Evolutionary conservation across 2,888 invertebrate species (phyloP).

Genomic region (Melieria crassipennis): DNA sequence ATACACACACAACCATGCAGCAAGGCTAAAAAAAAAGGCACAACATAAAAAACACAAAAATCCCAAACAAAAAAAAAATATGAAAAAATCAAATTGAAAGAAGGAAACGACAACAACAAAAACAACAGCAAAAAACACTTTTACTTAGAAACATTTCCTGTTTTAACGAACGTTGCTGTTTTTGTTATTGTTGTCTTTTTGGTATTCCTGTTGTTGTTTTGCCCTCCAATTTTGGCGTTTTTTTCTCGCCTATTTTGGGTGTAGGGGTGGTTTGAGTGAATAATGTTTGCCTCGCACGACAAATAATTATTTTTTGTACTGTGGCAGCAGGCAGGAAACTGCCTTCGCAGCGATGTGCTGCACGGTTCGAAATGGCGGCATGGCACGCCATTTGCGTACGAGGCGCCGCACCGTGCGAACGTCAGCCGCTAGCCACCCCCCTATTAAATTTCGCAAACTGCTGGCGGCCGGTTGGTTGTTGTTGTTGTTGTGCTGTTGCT

Average conservation of each 20-base stretch:
- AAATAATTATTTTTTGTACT: slow-evolving; percentile 57
- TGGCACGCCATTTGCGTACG: slow-evolving; percentile 34
- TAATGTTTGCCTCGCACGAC: slow-evolving; percentile 59
- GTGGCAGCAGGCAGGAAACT: slow-evolving; percentile 21
- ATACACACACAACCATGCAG: not conserved
- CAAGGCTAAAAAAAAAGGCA: not conserved
- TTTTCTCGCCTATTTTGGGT: not conserved
- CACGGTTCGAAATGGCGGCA: slow-evolving; percentile 26
- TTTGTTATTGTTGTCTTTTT: slow-evolving; percentile 33
- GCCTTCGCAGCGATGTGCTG: slow-evolving; percentile 3
- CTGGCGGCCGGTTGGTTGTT: slow-evolving; percentile 22
- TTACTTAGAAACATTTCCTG: slow-evolving; percentile 27
- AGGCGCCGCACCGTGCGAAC: not conserved
- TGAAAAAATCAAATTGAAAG: not conserved
- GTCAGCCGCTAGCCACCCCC: not conserved
- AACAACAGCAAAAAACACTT: slow-evolving; percentile 15
- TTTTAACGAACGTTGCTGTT: not conserved
- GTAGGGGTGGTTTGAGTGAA: slow-evolving; percentile 46
- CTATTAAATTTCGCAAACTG: slow-evolving; percentile 30
- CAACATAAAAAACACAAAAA: not conserved
- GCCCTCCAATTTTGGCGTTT: not conserved
- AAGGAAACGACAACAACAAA: not conserved
- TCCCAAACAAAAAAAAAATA: not conserved
- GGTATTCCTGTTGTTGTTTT: slow-evolving; percentile 7
- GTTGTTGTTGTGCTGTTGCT: slow-evolving; percentile 7